phyloP scores from a whole-genome alignment of 2,888 invertebrate genomes.

The Pediacus dermestoides region DNA sequence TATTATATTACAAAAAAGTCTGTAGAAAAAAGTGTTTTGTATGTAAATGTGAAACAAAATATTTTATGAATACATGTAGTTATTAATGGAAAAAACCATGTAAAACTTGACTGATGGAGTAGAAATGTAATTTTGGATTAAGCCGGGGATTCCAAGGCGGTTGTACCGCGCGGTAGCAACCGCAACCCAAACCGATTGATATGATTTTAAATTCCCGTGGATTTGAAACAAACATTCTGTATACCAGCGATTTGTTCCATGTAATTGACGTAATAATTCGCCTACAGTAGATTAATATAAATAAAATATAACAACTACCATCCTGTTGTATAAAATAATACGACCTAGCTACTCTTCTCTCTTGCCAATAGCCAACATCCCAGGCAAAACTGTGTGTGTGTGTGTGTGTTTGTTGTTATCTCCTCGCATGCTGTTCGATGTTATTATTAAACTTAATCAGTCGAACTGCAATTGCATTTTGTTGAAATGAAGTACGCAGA shows the following conservation, averaged over 20 bases:
- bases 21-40: too few relatives aligned
- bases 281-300: conserved; percentile 51
- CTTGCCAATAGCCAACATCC: too few relatives aligned
- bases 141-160: too few relatives aligned
- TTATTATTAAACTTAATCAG: conserved; percentile 34
- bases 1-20: conserved; percentile 7
- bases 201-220: too few relatives aligned
- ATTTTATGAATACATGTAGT: too few relatives aligned
- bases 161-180: too few relatives aligned
- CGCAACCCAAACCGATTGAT: too few relatives aligned
- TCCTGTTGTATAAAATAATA: conserved; percentile 46
- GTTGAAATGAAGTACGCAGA: conserved; percentile 27
- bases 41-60: too few relatives aligned
- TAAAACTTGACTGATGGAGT: too few relatives aligned
- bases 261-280: conserved; percentile 50
- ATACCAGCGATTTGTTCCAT: conserved; percentile 32
- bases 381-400: conserved; percentile 19
- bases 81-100: too few relatives aligned
- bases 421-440: conserved; percentile 24
- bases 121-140: too few relatives aligned
- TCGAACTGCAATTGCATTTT: conserved; percentile 24
- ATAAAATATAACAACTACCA: conserved; percentile 49
- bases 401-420: conserved; percentile 7
- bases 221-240: neutral
- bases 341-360: conserved; percentile 44